Evolutionary conservation across 2,113 vertebrate genomes (phyloP).

Genomic region (Hucho hucho): DNA sequence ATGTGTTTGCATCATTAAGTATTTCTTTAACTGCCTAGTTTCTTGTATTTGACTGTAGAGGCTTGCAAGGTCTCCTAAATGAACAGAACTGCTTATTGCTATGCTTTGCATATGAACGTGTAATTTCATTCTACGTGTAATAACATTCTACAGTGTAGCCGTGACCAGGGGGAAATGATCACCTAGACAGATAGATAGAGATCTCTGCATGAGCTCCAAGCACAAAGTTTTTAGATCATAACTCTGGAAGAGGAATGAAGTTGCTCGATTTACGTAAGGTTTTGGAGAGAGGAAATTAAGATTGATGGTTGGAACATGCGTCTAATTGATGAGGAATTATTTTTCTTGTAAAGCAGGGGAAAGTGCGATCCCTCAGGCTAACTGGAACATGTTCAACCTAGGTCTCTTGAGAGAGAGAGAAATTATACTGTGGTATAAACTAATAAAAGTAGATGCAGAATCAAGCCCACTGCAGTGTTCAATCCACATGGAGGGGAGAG

Average conservation of each 20-base stretch:
- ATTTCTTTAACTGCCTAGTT: not conserved
- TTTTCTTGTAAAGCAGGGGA: slow-evolving; percentile 25
- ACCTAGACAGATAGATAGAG: not conserved
- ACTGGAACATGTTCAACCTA: slow-evolving; percentile 30
- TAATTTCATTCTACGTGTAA: not conserved
- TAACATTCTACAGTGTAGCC: not conserved
- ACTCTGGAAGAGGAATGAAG: slow-evolving; percentile 12
- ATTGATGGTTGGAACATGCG: slow-evolving; percentile 29
- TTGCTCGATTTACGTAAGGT: slow-evolving; percentile 22
- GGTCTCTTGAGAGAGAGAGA: slow-evolving; percentile 14
- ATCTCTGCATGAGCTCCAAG: not conserved
- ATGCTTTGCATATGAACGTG: not conserved
- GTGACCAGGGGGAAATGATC: not conserved
- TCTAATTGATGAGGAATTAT: slow-evolving; percentile 34
- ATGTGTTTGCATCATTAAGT: not conserved
- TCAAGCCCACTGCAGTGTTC: too few species aligned
- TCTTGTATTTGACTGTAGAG: not conserved
- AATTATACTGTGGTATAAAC: slow-evolving; percentile 10
- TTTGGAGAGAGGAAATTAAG: slow-evolving; percentile 39
- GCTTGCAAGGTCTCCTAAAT: not conserved
- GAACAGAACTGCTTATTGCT: not conserved
- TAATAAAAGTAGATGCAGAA: not conserved
- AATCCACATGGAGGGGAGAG: not conserved
- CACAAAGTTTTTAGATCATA: slow-evolving; percentile 5
- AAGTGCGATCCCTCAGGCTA: slow-evolving; percentile 21